Base-by-base conservation (phyloP, 2,113 vertebrate genomes). In the Furnarius figulus region DNA sequence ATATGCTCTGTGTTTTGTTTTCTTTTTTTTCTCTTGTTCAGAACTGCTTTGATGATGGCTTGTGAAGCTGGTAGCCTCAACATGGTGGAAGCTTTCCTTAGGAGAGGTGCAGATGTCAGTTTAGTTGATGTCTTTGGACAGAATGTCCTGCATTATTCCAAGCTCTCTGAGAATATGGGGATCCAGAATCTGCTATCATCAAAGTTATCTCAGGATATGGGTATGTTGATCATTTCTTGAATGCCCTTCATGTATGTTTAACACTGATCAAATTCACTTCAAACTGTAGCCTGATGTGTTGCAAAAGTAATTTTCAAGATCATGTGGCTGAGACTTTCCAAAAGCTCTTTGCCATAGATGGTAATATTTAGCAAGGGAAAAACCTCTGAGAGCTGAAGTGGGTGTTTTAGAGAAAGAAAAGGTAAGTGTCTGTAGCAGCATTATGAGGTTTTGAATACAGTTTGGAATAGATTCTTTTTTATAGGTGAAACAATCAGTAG, bases 11-110 rank as follows among this genome's bases (percentile, higher is more conserved):
- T 79, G 14, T 16, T 37, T 37, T 22, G 8, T 46, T 79, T 52
- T 63, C n/a, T 89, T 50, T 30, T 13, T 77, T 90, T 70, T 39
- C 11, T 84, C 85, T 77, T 67, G 30, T 92, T 55, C 97, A 99
- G 99, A 97, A 99, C 99, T 21, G 98, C 98, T 53, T 97, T 99
- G 92, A 99, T 99, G 98, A 95, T 99, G 87, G 99, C 99, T 61
- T 98, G 98, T 85, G 99, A 99, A 97, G 97, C 94, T 81, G 98
- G 96, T 68, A 98, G 89, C 40, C 89, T 96, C 23, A 92, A 96
- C 37, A 96, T 97, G 3, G 98, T 98, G 39, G 99, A 99, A 74
- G 92, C 98, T 50, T 98, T 99, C 94, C 94, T 99, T 71, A 98
- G 95, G 76, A 98, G 98, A 87, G 98, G 98, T 84, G 99, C 99